Base-by-base conservation (phyloP, 1,140 invertebrate species). In the Zaprionus ghesquierei region DNA sequence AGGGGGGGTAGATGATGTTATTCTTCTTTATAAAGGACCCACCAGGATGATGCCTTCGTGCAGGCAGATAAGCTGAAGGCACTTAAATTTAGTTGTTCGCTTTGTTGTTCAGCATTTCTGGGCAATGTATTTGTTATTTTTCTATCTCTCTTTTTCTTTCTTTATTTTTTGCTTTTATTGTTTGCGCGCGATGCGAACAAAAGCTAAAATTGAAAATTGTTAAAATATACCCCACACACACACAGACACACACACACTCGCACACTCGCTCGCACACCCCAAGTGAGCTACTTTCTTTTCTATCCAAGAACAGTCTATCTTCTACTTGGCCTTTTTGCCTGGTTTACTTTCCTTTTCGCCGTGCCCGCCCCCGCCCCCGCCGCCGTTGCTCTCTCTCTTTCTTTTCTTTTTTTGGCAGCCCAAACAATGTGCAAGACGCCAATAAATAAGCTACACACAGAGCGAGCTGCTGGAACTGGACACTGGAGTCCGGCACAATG, bases 171-270 rank as follows among this genome's bases (percentile, higher is more conserved):
- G 54, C 50, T 27, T 6, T 68, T 64, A 64, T 79, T 82, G 75
- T 87, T 86, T 81, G 78, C 70, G 56, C 64, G 50, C 31, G 54
- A 27, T 63, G 50, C 78, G 80, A 89, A 87, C 84, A 87, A 87
- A 87, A 87, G 84, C 84, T 84, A 89, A 87, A 87, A 87, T 87
- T 87, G 84, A 87, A 87, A 87, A 89, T 89, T 84, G 79, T 87
- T 89, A 79, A 87, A 81, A 87, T 80, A 84, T 79, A 76, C 62
- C 53, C 63, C 68, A 76, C 70, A 61, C 49, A 33, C 64, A 63
- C 35, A 73, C 55, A 31, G 25, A 65, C 20, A 66, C 27, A 59
- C 41, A 59, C 22, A 64, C 31, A 63, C 49, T 61, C 38, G 62
- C 58, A 31, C 8, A 44, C 50, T 29, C 51, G 44, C 15, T n/a